Conservation (phyloP, 2,888 invertebrate species). For the Ophion ventricosus region DNA sequence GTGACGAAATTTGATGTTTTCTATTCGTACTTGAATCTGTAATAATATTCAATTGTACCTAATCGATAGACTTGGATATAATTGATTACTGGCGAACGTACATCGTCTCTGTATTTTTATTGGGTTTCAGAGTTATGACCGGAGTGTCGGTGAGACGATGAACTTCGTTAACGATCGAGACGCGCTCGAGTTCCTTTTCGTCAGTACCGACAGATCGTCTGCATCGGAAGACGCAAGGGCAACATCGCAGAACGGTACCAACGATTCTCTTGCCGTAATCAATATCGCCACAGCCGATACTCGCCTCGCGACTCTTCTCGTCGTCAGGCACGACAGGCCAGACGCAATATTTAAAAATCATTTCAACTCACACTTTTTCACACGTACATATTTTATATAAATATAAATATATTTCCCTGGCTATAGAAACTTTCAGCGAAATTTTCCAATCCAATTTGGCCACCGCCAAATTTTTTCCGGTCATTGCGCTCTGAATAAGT, state of each 20-base stretch:
- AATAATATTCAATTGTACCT: background rate
- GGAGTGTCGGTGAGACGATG: slow-evolving; percentile 73
- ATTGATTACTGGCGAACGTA: slow-evolving; percentile 61
- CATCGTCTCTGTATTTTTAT: slow-evolving; percentile 74
- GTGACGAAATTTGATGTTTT: background rate
- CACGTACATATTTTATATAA: background rate
- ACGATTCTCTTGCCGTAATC: slow-evolving; percentile 70
- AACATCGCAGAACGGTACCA: slow-evolving; percentile 77
- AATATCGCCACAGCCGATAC: slow-evolving; percentile 53
- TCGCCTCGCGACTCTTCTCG: slow-evolving; percentile 64
- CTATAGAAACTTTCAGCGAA: background rate
- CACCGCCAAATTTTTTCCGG: slow-evolving; percentile 16
- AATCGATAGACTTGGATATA: background rate
- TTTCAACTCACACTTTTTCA: slow-evolving; percentile 19
- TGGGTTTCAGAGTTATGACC: slow-evolving; percentile 76
- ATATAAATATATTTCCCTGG: background rate
- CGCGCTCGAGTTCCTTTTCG: slow-evolving; percentile 69
- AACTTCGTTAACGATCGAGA: slow-evolving; percentile 69
- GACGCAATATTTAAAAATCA: slow-evolving; percentile 80
- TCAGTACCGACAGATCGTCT: slow-evolving; percentile 77
- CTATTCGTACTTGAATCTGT: background rate
- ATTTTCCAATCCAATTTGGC: slow-evolving; percentile 37
- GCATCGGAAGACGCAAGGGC: slow-evolving; percentile 80
- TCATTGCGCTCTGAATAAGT: slow-evolving; percentile 34
- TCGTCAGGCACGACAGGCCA: slow-evolving; percentile 76